These are phyloP conservation scores for Carcina quercana DNA, from an alignment of 2,888 invertebrate species.

Conservation along the genomic window DNA sequence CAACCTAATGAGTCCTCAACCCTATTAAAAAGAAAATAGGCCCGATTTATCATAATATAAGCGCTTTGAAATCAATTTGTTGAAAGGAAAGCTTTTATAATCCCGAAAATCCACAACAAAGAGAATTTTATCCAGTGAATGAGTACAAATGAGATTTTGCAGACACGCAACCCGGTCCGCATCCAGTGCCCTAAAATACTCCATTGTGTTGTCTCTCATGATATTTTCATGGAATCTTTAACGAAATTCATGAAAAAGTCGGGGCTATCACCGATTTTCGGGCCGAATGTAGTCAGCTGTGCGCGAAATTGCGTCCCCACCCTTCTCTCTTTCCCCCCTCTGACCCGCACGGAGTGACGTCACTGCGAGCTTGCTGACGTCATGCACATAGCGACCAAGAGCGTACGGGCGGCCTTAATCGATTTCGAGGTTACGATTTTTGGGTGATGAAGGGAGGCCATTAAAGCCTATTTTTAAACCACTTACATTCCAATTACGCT, in stretches of 20 bases:
- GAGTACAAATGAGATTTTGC: no score
- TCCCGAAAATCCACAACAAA: no score
- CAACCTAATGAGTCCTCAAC: no score
- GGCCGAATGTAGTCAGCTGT: conserved; percentile 56
- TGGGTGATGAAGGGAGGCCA: conserved; percentile 1
- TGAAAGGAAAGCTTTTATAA: no score
- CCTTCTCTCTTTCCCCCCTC: conserved; percentile 32
- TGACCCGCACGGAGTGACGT: conserved; percentile 49
- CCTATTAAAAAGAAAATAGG: no score
- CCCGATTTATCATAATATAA: no score
- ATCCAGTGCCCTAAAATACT: no score
- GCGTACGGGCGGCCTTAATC: conserved; percentile 58
- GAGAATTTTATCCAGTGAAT: no score
- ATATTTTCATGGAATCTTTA: conserved; percentile 16
- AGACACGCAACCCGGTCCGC: no score
- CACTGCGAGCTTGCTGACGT: conserved; percentile 56
- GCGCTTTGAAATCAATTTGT: no score
- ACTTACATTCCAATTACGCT: no score
- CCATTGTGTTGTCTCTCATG: conserved; percentile 6
- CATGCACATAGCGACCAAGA: conserved; percentile 54
- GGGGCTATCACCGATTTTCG: conserved; percentile 27
- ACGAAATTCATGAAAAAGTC: conserved; percentile 24
- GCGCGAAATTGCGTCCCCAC: conserved; percentile 51
- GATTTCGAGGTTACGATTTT: conserved; percentile 47
- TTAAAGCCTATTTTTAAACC: no score